These are phyloP conservation scores for Malacoraja senta DNA, from an alignment of 2,797 vertebrate species.

Conservation along the genomic window DNA sequence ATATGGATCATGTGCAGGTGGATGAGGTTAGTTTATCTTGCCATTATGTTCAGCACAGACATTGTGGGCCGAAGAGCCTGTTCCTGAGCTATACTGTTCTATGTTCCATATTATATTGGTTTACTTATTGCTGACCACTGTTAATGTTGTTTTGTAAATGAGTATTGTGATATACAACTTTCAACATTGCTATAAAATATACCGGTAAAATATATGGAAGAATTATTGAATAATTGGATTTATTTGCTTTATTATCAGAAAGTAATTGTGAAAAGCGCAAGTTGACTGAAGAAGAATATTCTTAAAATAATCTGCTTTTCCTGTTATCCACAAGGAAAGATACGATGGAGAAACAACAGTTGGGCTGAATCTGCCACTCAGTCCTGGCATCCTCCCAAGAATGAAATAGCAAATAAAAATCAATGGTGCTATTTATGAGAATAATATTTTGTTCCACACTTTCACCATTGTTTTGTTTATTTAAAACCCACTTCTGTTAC, in stretches of 20 bases:
- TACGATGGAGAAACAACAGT: not conserved
- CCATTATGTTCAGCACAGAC: too few relatives aligned
- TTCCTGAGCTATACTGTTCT: too few relatives aligned
- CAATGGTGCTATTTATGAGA: not conserved
- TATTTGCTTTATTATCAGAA: not conserved
- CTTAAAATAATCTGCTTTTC: not conserved
- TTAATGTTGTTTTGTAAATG: not conserved
- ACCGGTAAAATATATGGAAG: not conserved
- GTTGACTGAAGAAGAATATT: not conserved
- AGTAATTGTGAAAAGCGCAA: not conserved
- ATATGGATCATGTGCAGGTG: too few relatives aligned
- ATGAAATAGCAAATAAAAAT: not conserved
- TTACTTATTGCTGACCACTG: not conserved
- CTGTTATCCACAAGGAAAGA: not conserved
- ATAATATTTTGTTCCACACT: not conserved
- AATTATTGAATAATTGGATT: not conserved
- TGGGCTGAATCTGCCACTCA: not conserved
- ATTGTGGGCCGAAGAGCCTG: too few relatives aligned
- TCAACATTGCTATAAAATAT: not conserved
- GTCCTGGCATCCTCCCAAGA: not conserved
- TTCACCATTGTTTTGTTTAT: not conserved
- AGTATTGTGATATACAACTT: not conserved
- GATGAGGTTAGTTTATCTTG: too few relatives aligned
- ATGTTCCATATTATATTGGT: not conserved
- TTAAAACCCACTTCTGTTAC: conserved; percentile 4